Evolutionary conservation across 2,797 vertebrate genomes (phyloP), one percentile per base, ranked within the genome.

Genomic region (Bradypodion ventrale): DNA sequence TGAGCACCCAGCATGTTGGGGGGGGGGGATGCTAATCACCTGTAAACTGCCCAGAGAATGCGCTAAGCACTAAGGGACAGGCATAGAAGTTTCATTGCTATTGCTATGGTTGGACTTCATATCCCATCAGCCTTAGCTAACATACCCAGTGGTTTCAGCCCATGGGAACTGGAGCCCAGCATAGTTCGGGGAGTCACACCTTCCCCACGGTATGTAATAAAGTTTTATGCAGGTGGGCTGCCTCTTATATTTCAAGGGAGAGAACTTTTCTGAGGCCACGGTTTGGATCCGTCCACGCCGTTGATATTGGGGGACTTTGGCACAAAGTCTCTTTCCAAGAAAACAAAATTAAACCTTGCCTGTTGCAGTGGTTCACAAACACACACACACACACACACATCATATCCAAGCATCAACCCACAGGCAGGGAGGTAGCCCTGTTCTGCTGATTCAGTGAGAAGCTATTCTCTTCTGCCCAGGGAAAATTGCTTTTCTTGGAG

Each of bases 401-500:
- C 91, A 91, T 91, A 3, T 56, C 52, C 19, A 15, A 94, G 90
- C 87, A 89, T 85, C 84, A 88, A 87, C 92, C 93, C 85, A 91
- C 90, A 92, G 92, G 90, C 92, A 90, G 87, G 88, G 89, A 90
- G 89, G n/a, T n/a, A 90, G 94, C 27, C 92, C 86, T 88, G 87
- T 95, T 93, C 82, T 90, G 91, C 93, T 85, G 91, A 94, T 94
- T 92, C 94, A 92, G 90, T 92, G 91, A 95, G 94, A 93, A n/a
- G 81, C 84, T 93, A 88, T 25, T 94, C 91, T 95, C 92, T 95
- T 92, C 74, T 77, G 89, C 52, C 77, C 88, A 89, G 90, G 94
- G 93, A 96, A 95, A 75, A 96, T 95, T 94, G 94, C 93, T 95
- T 95, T 94, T 94, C 90, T 93, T 91, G 89, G 89, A 95, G 93